Evolutionary conservation across 2,888 invertebrate species (phyloP).

Genomic region (Drosophila lutescens): DNA sequence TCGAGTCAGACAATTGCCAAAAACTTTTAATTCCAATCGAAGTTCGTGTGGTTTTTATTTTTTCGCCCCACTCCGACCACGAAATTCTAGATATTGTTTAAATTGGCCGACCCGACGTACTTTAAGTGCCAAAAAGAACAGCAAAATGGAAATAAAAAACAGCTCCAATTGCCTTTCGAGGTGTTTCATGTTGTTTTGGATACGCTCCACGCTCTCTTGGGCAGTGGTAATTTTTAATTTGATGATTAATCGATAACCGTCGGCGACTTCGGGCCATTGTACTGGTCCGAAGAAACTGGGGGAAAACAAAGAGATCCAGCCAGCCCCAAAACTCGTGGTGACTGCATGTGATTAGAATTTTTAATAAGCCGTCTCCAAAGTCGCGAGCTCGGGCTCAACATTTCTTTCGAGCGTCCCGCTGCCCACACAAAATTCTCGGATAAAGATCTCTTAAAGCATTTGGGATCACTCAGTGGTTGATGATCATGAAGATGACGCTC

Average conservation of each 20-base stretch:
- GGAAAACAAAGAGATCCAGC: slow-evolving; percentile 30
- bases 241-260: slow-evolving; percentile 80
- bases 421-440: slow-evolving; percentile 56
- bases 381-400: slow-evolving; percentile 4
- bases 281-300: slow-evolving; percentile 42
- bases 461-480: slow-evolving; percentile 34
- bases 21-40: slow-evolving; percentile 42
- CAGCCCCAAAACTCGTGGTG: slow-evolving; percentile 46
- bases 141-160: slow-evolving; percentile 22
- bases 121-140: slow-evolving; percentile 52
- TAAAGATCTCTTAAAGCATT: slow-evolving; percentile 60
- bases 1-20: slow-evolving; percentile 51
- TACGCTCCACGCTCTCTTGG: slow-evolving; percentile 75
- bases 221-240: slow-evolving; percentile 69
- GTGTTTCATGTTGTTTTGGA: slow-evolving; percentile 57
- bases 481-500: slow-evolving; percentile 33
- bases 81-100: slow-evolving; percentile 66
- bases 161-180: slow-evolving; percentile 45
- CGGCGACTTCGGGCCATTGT: slow-evolving; percentile 72
- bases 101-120: slow-evolving; percentile 52
- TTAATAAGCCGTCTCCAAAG: slow-evolving; percentile 69
- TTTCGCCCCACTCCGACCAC: slow-evolving; percentile 21
- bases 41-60: slow-evolving; percentile 55
- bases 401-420: slow-evolving; percentile 16
- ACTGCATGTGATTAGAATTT: slow-evolving; percentile 79